A percentile compares a stretch with the other conserved stretches of the same genome.
phyloP scores from a whole-genome alignment of 1,140 invertebrate species.

The Pachypeltis micranthus region DNA sequence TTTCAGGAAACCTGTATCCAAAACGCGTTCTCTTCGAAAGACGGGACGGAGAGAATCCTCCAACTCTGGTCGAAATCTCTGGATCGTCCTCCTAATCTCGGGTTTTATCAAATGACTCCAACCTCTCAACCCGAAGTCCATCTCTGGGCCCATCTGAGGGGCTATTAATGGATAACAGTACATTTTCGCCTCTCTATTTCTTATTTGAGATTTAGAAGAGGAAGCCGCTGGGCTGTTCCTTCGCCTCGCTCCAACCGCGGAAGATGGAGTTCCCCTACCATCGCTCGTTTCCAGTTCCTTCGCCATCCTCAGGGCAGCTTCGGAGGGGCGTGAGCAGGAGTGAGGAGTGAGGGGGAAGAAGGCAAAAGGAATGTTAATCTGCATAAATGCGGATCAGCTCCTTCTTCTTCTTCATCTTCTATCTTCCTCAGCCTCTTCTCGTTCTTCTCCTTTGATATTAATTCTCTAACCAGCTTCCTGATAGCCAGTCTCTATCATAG shows the following conservation, averaged over 20 bases:
- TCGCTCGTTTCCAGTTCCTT: neutral
- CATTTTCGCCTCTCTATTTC: slow-evolving; percentile 6
- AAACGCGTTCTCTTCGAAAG: no score
- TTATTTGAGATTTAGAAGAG: slow-evolving; percentile 4
- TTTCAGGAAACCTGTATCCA: no score
- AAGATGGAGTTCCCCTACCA: neutral
- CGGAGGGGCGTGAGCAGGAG: no score
- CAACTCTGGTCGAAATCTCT: no score
- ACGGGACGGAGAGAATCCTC: no score
- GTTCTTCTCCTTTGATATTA: neutral
- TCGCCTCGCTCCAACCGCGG: no score
- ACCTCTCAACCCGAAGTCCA: no score
- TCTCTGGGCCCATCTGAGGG: neutral
- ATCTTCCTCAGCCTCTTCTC: neutral
- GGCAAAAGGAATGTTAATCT: slow-evolving; percentile 6
- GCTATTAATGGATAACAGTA: slow-evolving; percentile 6
- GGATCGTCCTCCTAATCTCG: no score
- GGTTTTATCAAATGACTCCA: slow-evolving; percentile 1
- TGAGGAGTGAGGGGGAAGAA: no score
- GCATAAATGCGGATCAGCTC: slow-evolving; percentile 6
- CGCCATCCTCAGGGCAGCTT: neutral
- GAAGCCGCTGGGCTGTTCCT: no score
- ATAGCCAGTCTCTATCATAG: slow-evolving; percentile 6
- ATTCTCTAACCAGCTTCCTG: slow-evolving; percentile 8
- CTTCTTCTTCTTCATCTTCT: neutral